Conservation (phyloP, 2,888 invertebrate species). For the Synanthedon myopaeformis region DNA sequence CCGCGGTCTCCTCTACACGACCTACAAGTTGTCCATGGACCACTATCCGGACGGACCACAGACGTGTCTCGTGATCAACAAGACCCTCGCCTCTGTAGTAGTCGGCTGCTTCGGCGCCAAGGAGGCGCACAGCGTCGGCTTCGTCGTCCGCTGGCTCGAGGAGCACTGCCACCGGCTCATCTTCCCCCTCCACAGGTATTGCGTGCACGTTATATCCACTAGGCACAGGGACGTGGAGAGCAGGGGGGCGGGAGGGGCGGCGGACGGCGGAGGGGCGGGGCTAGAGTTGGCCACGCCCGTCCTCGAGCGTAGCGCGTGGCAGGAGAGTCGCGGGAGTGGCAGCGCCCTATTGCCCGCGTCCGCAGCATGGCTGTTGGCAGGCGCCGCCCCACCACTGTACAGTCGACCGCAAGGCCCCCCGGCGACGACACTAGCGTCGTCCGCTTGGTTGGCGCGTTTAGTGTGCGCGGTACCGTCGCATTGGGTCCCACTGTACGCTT, state of each 20-base stretch:
- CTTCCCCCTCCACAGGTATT: constrained; percentile 77
- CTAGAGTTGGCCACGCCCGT: constrained; percentile 84
- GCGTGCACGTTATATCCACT: constrained; percentile 63
- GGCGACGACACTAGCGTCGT: constrained; percentile 56
- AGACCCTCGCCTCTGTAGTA: constrained; percentile 78
- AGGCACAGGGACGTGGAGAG: constrained; percentile 67
- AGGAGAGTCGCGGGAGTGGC: constrained; percentile 30
- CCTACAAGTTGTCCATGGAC: constrained; percentile 85
- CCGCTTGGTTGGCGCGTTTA: constrained; percentile 73
- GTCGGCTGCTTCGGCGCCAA: constrained; percentile 87
- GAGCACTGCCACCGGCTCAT: constrained; percentile 82
- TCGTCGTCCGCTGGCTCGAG: constrained; percentile 84
- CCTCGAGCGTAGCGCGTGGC: constrained; percentile 50
- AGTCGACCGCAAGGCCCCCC: constrained; percentile 44
- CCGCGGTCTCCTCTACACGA: constrained; percentile 75
- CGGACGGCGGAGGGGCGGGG: constrained; percentile 40
- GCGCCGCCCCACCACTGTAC: constrained; percentile 72
- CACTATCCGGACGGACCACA: constrained; percentile 78
- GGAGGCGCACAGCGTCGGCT: constrained; percentile 78
- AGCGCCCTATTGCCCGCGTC: constrained; percentile 70
- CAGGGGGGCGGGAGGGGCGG: constrained; percentile 23
- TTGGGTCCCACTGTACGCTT: constrained; percentile 88
- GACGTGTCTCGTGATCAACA: constrained; percentile 75
- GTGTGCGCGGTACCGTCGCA: constrained; percentile 79
- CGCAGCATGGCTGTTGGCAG: constrained; percentile 78